A percentile compares a stretch with the other conserved stretches of the same genome.
These are phyloP conservation scores for Eublepharis macularius DNA, from an alignment of 2,113 vertebrate species.

Conservation along the genomic window DNA sequence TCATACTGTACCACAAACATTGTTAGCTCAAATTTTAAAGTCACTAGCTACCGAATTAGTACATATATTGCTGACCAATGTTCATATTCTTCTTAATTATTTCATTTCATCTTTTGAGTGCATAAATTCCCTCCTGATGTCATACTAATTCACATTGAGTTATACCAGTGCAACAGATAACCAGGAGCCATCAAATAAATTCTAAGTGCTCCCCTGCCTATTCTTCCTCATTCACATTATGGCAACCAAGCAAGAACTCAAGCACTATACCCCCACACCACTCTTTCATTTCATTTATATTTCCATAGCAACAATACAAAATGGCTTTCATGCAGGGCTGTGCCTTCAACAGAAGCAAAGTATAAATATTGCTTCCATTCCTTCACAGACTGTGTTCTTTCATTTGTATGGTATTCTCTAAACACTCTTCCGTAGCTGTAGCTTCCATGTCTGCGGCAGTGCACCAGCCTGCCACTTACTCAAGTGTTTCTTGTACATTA, in stretches of 20 bases:
- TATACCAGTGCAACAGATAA: neutral
- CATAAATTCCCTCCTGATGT: neutral
- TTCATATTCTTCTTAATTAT: neutral
- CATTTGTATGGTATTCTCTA: neutral
- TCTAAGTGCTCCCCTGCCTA: neutral
- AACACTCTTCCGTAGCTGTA: neutral
- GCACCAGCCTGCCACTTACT: neutral
- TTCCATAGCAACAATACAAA: neutral
- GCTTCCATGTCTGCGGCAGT: neutral
- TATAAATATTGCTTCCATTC: neutral
- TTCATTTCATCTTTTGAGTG: neutral
- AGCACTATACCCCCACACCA: neutral
- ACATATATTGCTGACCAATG: neutral
- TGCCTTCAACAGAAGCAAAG: neutral
- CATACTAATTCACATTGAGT: neutral
- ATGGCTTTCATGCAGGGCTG: neutral
- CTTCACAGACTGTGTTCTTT: neutral
- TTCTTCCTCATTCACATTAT: neutral
- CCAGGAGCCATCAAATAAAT: neutral
- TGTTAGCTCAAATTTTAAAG: neutral
- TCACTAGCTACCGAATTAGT: accelerated
- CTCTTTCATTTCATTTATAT: neutral
- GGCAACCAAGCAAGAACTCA: neutral
- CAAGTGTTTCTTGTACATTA: neutral
- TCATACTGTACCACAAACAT: no score